Evolutionary conservation across 2,113 vertebrate species (phyloP), one percentile per base, ranked within the genome.

Genomic region (Coregonus clupeaformis): DNA sequence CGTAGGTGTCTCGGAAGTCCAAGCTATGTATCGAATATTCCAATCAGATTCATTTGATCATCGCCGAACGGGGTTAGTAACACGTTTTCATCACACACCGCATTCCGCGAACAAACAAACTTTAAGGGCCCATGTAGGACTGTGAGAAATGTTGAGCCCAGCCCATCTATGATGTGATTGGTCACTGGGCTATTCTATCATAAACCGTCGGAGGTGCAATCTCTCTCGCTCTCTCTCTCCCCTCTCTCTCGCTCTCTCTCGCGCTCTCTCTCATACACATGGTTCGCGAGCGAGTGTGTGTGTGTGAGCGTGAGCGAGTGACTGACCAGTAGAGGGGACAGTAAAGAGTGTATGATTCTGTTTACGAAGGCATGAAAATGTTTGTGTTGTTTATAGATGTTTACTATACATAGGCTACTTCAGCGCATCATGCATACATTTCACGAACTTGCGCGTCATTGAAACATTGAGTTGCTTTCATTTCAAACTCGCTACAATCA

Each of bases 101-200:
- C 90, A 89, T 91, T 91, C 91, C 84, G 89, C 90, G 91, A 94
- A 94, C 93, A 94, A 94, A 94, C 93, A 94, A 94, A 94, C 93
- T 94, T 94, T 93, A 89, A 91, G 91, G 93, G 91, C 93, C 93
- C 91, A 90, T 91, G 91, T 78, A 79, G 88, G 88, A 75, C 80
- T 87, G 90, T 91, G 91, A 90, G 91, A 90, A 88, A 85, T 82
- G 71, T 49, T 71, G 82, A 84, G 90, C 90, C 89, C 91, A 30
- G 85, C 93, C 93, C 89, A 91, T 84, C 85, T 74, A 67, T 5
- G 73, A 75, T 75, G 64, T 88, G 87, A 94, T 94, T 94, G 93
- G 93, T 82, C 87, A 85, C 6, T 27, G 66, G 66, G 86, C 83
- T 89, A 74, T 77, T 94, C 92, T 89, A 92, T 94, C 93, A 92